Conservation (phyloP, 2,113 vertebrate species). For the Syngnathoides biaculeatus region DNA sequence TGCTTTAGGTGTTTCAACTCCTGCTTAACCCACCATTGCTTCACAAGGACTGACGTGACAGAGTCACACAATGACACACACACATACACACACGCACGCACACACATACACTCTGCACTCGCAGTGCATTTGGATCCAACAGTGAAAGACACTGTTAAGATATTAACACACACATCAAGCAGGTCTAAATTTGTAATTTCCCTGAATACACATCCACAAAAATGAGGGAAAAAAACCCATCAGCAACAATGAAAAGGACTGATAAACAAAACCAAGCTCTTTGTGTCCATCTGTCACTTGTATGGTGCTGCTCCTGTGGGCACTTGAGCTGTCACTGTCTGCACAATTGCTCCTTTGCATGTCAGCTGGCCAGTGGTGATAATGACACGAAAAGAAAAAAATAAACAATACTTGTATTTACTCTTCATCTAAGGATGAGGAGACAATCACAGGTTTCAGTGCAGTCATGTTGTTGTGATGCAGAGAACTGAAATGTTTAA, state of each 20-base stretch:
- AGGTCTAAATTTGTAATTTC: slow-evolving; percentile 5
- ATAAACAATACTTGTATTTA: slow-evolving; percentile 23
- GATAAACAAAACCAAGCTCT: slow-evolving; percentile 30
- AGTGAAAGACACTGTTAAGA: slow-evolving; percentile 18
- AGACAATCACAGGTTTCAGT: slow-evolving; percentile 12
- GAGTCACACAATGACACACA: slow-evolving; percentile 18
- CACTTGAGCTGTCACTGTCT: slow-evolving; percentile 18
- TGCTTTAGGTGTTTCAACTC: slow-evolving; percentile 40
- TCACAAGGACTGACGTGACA: slow-evolving; percentile 49
- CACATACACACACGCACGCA: slow-evolving; percentile 3
- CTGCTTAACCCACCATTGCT: slow-evolving; percentile 38
- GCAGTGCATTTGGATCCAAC: slow-evolving; percentile 10
- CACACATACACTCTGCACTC: slow-evolving; percentile 2
- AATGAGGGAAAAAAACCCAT: slow-evolving; percentile 36
- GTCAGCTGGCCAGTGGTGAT: slow-evolving; percentile 48
- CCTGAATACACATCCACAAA: slow-evolving; percentile 6
- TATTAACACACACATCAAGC: slow-evolving; percentile 4
- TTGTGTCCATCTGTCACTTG: slow-evolving; percentile 36
- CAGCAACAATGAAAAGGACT: slow-evolving; percentile 1
- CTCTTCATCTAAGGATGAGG: slow-evolving; percentile 26
- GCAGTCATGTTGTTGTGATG: slow-evolving; percentile 9
- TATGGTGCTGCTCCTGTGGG: slow-evolving; percentile 22
- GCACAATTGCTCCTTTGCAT: slow-evolving; percentile 38
- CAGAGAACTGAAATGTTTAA: slow-evolving; percentile 2
- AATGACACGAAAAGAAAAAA: slow-evolving; percentile 48